Evolutionary conservation across 2,113 vertebrate species (phyloP).

Genomic region (Ammospiza caudacuta): DNA sequence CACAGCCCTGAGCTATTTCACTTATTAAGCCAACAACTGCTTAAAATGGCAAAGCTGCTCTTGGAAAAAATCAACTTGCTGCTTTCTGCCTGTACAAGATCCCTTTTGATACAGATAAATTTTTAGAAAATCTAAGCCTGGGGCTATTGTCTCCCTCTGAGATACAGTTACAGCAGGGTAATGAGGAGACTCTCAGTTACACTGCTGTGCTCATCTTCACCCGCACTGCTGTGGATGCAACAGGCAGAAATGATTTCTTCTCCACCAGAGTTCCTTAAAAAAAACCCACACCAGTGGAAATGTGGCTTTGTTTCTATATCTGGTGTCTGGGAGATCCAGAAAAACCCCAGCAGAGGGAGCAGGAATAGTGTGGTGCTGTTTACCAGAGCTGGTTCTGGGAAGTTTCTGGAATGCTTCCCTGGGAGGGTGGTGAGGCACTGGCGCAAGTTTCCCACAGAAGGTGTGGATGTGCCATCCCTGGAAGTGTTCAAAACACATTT

Average conservation of each 20-base stretch:
- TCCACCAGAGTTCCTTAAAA: neutral
- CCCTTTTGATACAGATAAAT: constrained; percentile 54
- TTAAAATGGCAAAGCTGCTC: constrained; percentile 65
- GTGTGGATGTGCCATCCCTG: neutral
- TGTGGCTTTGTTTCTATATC: neutral
- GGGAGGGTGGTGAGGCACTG: no score
- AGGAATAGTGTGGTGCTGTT: neutral
- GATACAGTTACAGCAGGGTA: constrained; percentile 21
- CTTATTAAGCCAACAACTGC: constrained; percentile 66
- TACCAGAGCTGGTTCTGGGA: neutral
- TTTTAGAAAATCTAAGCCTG: constrained; percentile 48
- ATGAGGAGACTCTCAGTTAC: neutral
- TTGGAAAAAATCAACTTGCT: constrained; percentile 61
- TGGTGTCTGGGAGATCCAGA: neutral
- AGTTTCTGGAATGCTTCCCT: neutral
- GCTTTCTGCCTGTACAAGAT: constrained; percentile 67
- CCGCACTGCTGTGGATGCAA: neutral
- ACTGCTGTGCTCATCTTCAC: neutral
- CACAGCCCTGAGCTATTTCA: constrained; percentile 57
- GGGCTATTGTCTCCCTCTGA: constrained; percentile 33
- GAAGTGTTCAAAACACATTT: neutral
- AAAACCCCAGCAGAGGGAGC: neutral
- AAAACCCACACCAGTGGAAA: neutral
- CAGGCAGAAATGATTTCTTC: neutral
- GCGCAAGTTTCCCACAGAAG: neutral